Percentiles rank a stretch among this genome's conserved stretches.
These are phyloP conservation scores for Chaunax sp. DNA, from an alignment of 2,797 vertebrate species.

Conservation along the genomic window DNA sequence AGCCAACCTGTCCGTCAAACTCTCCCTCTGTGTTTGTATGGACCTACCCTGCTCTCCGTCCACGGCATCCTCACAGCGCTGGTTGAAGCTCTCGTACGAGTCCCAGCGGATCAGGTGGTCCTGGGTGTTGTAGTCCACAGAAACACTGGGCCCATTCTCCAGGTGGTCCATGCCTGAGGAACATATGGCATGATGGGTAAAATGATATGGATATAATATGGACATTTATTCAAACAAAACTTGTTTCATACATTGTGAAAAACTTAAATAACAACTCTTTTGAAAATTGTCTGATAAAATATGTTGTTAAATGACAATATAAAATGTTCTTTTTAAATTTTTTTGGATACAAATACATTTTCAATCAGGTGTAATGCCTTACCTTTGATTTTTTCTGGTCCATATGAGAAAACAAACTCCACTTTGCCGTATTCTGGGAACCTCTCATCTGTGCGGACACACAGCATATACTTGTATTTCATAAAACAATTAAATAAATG, in stretches of 20 bases:
- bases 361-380: conserved; percentile 16
- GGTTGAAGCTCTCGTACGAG: conserved; percentile 90
- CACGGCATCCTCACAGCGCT: conserved; percentile 83
- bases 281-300: too few relatives aligned
- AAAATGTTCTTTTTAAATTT: too few relatives aligned
- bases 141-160: conserved; percentile 95
- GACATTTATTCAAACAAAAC: too few relatives aligned
- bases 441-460: conserved; percentile 87
- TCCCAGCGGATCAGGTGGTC: conserved; percentile 98
- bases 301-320: too few relatives aligned
- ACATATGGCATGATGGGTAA: conserved; percentile 19
- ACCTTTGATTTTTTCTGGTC: conserved; percentile 97
- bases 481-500: neutral
- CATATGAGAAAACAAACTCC: conserved; percentile 97
- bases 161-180: conserved; percentile 90
- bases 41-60: conserved; percentile 80
- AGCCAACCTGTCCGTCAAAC: conserved; percentile 30
- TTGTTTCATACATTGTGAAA: too few relatives aligned
- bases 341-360: neutral
- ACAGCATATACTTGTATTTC: neutral
- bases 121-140: conserved; percentile 96
- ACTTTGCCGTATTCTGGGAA: conserved; percentile 97
- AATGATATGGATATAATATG: neutral
- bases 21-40: conserved; percentile 10
- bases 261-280: too few relatives aligned